Percentiles rank a stretch among this genome's conserved stretches.
Evolutionary conservation across 2,888 invertebrate species (phyloP).

Genomic region (Chouioia cunea): DNA sequence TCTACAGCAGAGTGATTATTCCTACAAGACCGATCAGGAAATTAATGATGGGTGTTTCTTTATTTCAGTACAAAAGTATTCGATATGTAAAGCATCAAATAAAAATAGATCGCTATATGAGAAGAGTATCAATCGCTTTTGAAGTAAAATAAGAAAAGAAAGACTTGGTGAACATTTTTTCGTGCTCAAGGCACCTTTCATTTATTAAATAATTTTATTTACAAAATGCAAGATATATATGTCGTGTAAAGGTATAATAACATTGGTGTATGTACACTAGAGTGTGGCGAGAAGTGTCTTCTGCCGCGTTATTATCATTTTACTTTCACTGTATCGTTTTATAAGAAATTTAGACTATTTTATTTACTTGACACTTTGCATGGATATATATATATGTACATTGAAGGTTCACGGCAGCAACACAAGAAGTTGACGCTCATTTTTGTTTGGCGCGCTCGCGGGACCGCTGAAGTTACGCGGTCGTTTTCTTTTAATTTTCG

Average conservation of each 20-base stretch:
- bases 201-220: neutral
- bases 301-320: constrained; percentile 44
- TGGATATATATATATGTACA: constrained; percentile 38
- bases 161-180: constrained; percentile 19
- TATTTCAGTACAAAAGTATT: neutral
- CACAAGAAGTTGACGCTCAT: constrained; percentile 91
- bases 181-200: too few relatives aligned
- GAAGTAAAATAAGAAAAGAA: constrained; percentile 24
- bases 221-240: constrained; percentile 39
- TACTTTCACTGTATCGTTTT: constrained; percentile 15
- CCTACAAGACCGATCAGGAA: too few relatives aligned
- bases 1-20: too few relatives aligned
- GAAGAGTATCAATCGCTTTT: neutral
- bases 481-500: constrained; percentile 11
- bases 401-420: constrained; percentile 54
- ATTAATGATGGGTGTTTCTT: neutral
- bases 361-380: constrained; percentile 31
- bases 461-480: constrained; percentile 41
- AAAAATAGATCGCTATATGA: neutral
- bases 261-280: constrained; percentile 48
- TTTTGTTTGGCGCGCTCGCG: constrained; percentile 78
- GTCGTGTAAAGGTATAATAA: constrained; percentile 37
- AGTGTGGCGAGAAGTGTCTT: constrained; percentile 48
- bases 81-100: constrained; percentile 14
- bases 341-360: constrained; percentile 13